Conservation (phyloP, 2,888 invertebrate species). For the Willowsia nigromaculata region DNA sequence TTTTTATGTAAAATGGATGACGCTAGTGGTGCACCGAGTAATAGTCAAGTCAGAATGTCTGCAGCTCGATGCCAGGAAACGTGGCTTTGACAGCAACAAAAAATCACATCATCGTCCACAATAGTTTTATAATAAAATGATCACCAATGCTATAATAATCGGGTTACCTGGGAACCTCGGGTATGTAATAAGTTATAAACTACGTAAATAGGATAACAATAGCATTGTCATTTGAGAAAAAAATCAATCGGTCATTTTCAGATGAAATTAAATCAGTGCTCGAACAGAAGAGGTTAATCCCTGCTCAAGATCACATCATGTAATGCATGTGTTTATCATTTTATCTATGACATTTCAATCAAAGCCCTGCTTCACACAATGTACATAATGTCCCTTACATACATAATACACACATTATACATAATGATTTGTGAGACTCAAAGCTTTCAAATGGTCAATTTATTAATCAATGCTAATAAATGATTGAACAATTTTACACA, state of each 20-base stretch:
- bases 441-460: too few species aligned
- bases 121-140: too few species aligned
- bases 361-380: neutral
- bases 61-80: too few species aligned
- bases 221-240: neutral
- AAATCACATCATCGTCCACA: too few species aligned
- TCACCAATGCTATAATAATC: too few species aligned
- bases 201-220: neutral
- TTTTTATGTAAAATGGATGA: too few species aligned
- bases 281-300: slow-evolving; percentile 38
- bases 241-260: slow-evolving; percentile 19
- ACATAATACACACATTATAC: neutral
- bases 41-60: too few species aligned
- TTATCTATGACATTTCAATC: slow-evolving; percentile 45
- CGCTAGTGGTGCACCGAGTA: too few species aligned
- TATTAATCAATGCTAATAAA: neutral
- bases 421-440: too few species aligned
- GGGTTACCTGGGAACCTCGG: too few species aligned
- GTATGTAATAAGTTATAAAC: neutral
- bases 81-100: too few species aligned
- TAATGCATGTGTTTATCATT: neutral
- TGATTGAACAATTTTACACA: slow-evolving; percentile 19
- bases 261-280: slow-evolving; percentile 55
- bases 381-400: too few species aligned
- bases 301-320: slow-evolving; percentile 29